phyloP scores from a whole-genome alignment of 2,113 vertebrate genomes.

The Proteles cristata region DNA sequence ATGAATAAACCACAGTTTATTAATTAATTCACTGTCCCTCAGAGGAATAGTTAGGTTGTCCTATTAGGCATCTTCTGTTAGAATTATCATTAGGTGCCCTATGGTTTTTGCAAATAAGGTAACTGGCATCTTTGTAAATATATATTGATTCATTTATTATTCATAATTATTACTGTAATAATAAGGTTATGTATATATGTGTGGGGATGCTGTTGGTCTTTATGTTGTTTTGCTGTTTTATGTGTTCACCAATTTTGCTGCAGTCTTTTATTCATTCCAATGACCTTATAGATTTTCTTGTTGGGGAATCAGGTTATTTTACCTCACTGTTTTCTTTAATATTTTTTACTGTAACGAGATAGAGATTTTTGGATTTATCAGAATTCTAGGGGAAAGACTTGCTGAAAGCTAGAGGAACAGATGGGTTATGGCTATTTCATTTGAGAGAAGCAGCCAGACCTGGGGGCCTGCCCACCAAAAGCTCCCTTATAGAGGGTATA shows the following conservation, averaged over 20 bases:
- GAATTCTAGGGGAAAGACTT: not conserved
- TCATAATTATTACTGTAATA: not conserved
- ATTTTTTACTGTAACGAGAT: not conserved
- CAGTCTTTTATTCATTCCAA: not conserved
- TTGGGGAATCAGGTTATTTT: not conserved
- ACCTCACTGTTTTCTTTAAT: not conserved
- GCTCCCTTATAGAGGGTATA: not conserved
- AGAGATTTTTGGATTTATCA: slow-evolving; percentile 6
- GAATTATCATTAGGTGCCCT: not conserved
- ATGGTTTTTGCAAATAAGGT: not conserved
- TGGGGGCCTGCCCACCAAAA: not conserved
- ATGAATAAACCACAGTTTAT: not conserved
- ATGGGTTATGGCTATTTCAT: not conserved
- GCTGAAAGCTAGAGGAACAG: not conserved
- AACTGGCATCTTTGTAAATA: not conserved
- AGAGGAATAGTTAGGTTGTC: not conserved
- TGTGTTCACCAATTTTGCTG: not conserved
- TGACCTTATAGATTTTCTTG: not conserved
- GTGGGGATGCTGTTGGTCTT: not conserved
- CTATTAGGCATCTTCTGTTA: not conserved
- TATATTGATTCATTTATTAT: not conserved
- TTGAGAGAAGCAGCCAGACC: not conserved
- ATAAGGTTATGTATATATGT: not conserved
- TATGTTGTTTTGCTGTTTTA: not conserved
- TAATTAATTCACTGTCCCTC: not conserved